Base-by-base conservation (phyloP, 2,888 invertebrate genomes). In the Lepidocyrtinus sp. region DNA sequence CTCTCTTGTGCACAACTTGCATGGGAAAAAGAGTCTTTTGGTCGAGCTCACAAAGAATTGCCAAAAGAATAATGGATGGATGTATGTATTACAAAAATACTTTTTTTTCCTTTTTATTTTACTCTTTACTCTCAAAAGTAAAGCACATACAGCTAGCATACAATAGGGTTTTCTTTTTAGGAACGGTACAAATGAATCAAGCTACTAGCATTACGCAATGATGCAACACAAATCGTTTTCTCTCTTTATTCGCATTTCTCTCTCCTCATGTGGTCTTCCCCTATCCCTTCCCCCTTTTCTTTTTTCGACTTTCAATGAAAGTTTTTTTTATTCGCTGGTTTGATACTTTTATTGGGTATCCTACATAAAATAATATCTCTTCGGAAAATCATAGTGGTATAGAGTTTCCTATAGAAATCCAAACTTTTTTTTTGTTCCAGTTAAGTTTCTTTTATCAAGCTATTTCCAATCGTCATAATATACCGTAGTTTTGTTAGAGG, bases 221-320 rank as follows among this genome's bases (percentile, higher is more conserved):
- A 75, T 75, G 75, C 62, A 75, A 68, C 75, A 68, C 75, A 75
- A 75, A 75, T 75, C 63, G 69, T 46, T 75, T 75, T 63, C 62
- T 62, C 26, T n/a, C 63, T 50, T 50, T 12, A 50, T 50, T 7
- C 50, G n/a, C 50, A 50, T 22, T 59, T 21, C 22, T 55, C 21
- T 59, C 59, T 21, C 59, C 22, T 59, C 59, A 59, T 59, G 59
- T 59, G 59, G 59, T 59, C 59, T 59, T 59, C 19, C 59, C 36
- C 59, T 55, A 17, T 62, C 63, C 55, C 46, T 63, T 21, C 36
- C 62, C 27, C 26, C 21, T 70, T 45, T 67, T 75, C 25, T 15
- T 19, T 45, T 3, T 45, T 46, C 45, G 45, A 45, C 12, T 67
- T 45, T 36, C 21, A 5, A 36, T 67, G 21, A 67, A 67, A 67